Base-by-base conservation (phyloP, 2,113 vertebrate genomes). In the Brachirus orientalis region DNA sequence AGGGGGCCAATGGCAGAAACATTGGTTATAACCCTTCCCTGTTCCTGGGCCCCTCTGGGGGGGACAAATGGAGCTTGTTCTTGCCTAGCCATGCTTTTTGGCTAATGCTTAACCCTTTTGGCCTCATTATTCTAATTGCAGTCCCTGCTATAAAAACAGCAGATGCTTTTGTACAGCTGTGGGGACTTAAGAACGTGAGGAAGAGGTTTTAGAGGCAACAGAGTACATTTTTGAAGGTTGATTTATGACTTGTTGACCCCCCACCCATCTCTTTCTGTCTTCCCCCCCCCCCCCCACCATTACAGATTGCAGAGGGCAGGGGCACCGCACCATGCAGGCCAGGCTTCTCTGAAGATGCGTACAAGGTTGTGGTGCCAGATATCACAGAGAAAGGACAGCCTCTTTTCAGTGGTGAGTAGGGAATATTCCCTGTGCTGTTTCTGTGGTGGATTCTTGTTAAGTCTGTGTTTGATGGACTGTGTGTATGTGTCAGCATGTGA, bases 321-420 rank as follows among this genome's bases (percentile, higher is more conserved):
- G 95, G 94, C 90, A 89, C 91, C 79, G 82, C 88, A 66, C 92
- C 94, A 86, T 99, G 97, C 94, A 95, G 89, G 88, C 95, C 95
- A 84, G 97, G 97, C 90, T 99, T 99, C 94, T 93, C 95, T 85
- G 95, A 98, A 95, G 95, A 96, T 72, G 93, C 94, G 75, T 97
- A 97, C 92, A 93, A 91, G 61, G 95, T 94, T 11, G 91, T 91
- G 67, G 86, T 98, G 84, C 93, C 95, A 12, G 94, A 92, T 86
- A 94, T 90, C 53, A 65, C 94, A 43, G 93, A 89, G 19, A 91
- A 95, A 92, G 97, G 95, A 88, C 95, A 95, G 79, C 94, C 94
- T 75, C 95, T 99, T 83, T 95, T 98, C 80, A 97, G 93, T 2
- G 96, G 97, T 99, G 94, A 77, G 85, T 66, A 83, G 38, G 12